Base-by-base conservation (phyloP, 1,140 invertebrate genomes). In the Drosophila obscura region DNA sequence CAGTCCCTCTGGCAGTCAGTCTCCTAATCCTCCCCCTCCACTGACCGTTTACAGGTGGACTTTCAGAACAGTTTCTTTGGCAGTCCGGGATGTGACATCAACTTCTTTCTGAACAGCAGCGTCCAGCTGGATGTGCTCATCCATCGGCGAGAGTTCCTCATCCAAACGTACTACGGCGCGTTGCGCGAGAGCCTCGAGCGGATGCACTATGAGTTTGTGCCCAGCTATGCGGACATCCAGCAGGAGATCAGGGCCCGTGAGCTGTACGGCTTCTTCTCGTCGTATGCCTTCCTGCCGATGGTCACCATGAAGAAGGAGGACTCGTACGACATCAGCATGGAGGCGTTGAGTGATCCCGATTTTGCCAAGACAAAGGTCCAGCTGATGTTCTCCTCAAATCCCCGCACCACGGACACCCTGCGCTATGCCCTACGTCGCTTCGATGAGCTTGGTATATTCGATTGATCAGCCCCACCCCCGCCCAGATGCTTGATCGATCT, bases 61-160 rank as follows among this genome's bases (percentile, higher is more conserved):
- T 91, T 91, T 41, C 90, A 91, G 56, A 81, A 87, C 57, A 90
- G 90, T 49, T 90, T 90, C 58, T 91, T 81, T 15, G 90, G 90
- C 39, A 91, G 90, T 60, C 88, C 90, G 5, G 90, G 90, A 5
- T 90, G 91, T 55, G 90, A 91, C 52, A 81, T 91, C 5, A 91
- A 91, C 45, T 91, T 91, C 76, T 91, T 91, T 64, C 73, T 91
- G 8, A 90, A 91, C 49, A 91, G 81, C 71, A 91, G 90, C 69
- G 88, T 91, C 11, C 90, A 91, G 52, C 64, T 91, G 55, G 77
- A 91, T 45, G 82, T 91, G 19, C 64, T 91, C 5, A 81, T 73
- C 31, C 73, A 90, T 60, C 71, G 85, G 11, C 87, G 90, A 0
- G 88, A 90, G 55, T 80, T 77, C 50, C 88, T 91, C 26, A 60